Evolutionary conservation across 1,140 invertebrate species (phyloP), one percentile per base, ranked within the genome.

Genomic region (Tetramorium simillimum): DNA sequence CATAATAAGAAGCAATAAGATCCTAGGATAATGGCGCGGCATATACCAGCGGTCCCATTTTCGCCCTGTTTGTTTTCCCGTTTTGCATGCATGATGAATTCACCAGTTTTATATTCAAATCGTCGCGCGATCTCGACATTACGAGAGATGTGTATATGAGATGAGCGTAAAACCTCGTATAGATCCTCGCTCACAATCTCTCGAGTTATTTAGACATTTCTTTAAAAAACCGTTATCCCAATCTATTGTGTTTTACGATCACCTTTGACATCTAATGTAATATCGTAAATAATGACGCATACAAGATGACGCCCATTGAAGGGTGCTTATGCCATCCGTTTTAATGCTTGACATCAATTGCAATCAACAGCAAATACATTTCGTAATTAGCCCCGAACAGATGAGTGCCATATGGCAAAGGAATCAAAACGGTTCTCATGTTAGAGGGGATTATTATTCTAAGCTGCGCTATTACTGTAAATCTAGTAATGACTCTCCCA

Each of bases 1-100:
- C 93, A 92, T 93, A 93, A 92, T 93, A 92, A 92, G 92, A 92
- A 93, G 92, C 92, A 93, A 93, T 93, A 92, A 92, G 88, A 92
- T 91, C 67, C 82, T 87, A 69, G 86, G 65, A 91, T 92, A 92
- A 93, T 92, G 89, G 87, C 69, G 56, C 70, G 86, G 24, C 37
- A 51, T 67, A 86, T 86, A 67, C 62, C 28, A 58, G 58, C 53
- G 51, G n/a, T 80, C 49, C 84, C 63, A 88, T 89, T 91, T 90
- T 87, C 89, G 58, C 60, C 53, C 70, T 92, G 89, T 92, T 91
- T 92, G 87, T 92, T 91, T 90, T 85, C 62, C 88, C 85, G 82
- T 90, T 92, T 89, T 80, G 91, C 85, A 88, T 91, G 88, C 89
- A 91, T 88, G 90, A 91, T 91, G 84, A 88, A 90, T 91, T 73